Evolutionary conservation across 2,797 vertebrate species (phyloP).

Genomic region (Parotocinclus haroldoi): DNA sequence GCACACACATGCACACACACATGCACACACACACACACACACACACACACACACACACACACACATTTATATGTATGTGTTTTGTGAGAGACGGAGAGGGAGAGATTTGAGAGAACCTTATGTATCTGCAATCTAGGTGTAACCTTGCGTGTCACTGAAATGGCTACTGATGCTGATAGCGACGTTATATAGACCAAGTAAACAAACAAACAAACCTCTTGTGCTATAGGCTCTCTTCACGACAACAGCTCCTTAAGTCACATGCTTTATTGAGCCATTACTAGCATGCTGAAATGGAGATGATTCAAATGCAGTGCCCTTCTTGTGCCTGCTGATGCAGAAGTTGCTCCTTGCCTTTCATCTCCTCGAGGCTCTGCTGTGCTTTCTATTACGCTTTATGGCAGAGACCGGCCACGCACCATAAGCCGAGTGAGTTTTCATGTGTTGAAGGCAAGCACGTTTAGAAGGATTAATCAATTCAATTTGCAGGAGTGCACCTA

Average conservation of each 20-base stretch:
- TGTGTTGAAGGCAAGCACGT: slow-evolving; percentile 11
- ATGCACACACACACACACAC: too few relatives aligned
- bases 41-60: too few relatives aligned
- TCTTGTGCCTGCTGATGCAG: background rate
- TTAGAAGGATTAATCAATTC: slow-evolving; percentile 30
- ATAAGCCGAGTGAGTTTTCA: slow-evolving; percentile 22
- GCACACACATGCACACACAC: too few relatives aligned
- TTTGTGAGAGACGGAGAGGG: too few relatives aligned
- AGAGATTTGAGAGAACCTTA: too few relatives aligned
- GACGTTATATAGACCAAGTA: too few relatives aligned
- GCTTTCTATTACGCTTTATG: slow-evolving; percentile 19
- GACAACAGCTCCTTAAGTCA: background rate
- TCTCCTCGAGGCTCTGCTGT: slow-evolving; percentile 6
- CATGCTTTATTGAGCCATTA: background rate
- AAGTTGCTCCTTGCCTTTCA: background rate
- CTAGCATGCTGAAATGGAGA: background rate
- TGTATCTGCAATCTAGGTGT: too few relatives aligned
- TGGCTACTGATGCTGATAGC: too few relatives aligned
- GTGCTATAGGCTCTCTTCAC: background rate
- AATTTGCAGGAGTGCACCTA: slow-evolving; percentile 23
- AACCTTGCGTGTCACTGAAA: too few relatives aligned
- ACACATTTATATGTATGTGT: too few relatives aligned
- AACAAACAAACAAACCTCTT: too few relatives aligned
- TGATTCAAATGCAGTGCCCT: background rate
- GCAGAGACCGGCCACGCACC: background rate